Evolutionary conservation across 1,140 invertebrate species (phyloP), one percentile per base, ranked within the genome.

Genomic region (Antheraea pernyi): DNA sequence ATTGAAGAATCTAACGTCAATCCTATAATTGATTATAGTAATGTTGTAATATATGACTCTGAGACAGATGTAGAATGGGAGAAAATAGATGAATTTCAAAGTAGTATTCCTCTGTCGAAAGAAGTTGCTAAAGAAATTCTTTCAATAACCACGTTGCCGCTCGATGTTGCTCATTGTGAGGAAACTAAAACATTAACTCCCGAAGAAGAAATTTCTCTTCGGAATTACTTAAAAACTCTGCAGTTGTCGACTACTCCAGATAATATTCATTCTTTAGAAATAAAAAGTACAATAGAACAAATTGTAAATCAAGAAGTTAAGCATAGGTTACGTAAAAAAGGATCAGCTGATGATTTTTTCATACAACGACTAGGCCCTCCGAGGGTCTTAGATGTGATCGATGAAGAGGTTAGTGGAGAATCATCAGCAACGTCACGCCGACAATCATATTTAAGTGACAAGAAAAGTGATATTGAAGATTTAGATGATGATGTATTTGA

Each of bases 371-470:
- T 91, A 16, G 91, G 93, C 59, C 92, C 93, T 71, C 94, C 94
- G 19, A 92, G 95, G 79, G 94, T 93, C 66, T 91, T 96, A 68
- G 95, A 95, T 71, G 95, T 95, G 2, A 96, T 96, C 76, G 93
- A 94, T 76, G 95, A 96, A 82, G 95, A 96, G 86, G 93, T 92
- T 6, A 95, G 93, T 92, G 80, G 86, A 70, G 85, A 95, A 86
- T 90, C 94, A 74, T 92, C 92, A 79, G 75, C 91, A 81, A 81
- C 85, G 30, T 91, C 91, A 11, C 78, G 88, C 61, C 81, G 91
- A 30, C 91, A 92, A 42, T 92, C 91, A 18, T 85, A 88, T 71
- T 81, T 92, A 69, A 90, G 79, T 76, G 89, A 91, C 39, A 89
- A 84, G 67, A 91, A 85, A 79, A 91, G 88, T 76, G 88, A 91